Percentiles rank a stretch among this genome's conserved stretches.
Evolutionary conservation across 2,797 vertebrate genomes (phyloP).

Genomic region (Lophotriccus pileatus): DNA sequence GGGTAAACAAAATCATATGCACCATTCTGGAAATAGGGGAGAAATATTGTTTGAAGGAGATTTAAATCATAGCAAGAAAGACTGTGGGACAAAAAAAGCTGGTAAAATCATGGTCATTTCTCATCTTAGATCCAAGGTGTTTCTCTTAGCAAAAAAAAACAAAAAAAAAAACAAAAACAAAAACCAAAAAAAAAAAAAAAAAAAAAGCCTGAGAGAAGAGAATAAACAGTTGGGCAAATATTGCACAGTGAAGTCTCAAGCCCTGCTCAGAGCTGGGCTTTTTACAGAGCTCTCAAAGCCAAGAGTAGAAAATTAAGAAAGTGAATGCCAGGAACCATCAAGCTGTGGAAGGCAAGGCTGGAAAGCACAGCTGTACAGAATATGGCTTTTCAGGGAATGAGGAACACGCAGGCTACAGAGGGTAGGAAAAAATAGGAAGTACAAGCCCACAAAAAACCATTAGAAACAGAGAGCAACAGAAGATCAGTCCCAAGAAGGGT

Average conservation of each 20-base stretch:
- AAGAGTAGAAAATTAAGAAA: background rate
- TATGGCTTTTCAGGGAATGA: background rate
- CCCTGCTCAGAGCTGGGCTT: background rate
- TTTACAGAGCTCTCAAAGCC: background rate
- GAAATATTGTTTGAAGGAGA: background rate
- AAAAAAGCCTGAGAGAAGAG: background rate
- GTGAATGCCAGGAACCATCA: background rate
- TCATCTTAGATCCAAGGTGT: background rate
- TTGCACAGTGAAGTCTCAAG: background rate
- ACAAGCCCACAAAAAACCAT: background rate
- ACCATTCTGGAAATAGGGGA: background rate
- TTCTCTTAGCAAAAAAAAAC: background rate
- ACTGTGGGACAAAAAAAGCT: background rate
- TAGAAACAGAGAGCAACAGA: background rate
- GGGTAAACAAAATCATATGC: background rate
- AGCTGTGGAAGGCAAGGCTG: background rate
- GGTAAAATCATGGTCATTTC: background rate
- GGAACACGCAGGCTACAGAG: background rate
- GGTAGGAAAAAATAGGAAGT: accelerated
- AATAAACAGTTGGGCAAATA: background rate
- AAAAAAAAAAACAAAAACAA: background rate
- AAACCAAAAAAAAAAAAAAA: background rate
- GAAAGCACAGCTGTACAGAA: background rate
- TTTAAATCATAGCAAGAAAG: background rate
- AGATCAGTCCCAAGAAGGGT: background rate